Percentiles rank a stretch among this genome's conserved stretches.
Evolutionary conservation across 2,888 invertebrate species (phyloP).

Genomic region (Homarus gammarus): DNA sequence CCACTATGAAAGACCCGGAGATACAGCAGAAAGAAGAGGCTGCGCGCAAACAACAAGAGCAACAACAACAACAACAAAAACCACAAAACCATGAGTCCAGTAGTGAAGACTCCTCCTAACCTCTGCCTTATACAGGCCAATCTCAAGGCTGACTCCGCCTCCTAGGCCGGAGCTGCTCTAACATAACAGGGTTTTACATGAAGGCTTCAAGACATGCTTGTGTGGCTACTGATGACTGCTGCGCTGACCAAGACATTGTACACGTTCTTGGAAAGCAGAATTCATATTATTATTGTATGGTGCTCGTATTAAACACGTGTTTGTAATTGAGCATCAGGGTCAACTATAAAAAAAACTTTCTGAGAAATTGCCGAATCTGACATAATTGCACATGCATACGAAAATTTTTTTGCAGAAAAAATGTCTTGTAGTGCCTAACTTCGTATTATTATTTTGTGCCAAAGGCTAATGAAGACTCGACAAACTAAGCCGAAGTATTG

Average conservation of each 20-base stretch:
- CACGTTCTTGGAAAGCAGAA: constrained; percentile 1
- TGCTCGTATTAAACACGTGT: constrained; percentile 7
- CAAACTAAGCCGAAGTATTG: background rate
- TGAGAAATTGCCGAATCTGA: constrained; percentile 15
- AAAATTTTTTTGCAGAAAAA: constrained; percentile 20
- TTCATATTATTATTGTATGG: background rate
- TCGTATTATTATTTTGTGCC: constrained; percentile 69
- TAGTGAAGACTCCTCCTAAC: constrained; percentile 72
- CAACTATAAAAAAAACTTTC: constrained; percentile 20
- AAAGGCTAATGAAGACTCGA: constrained; percentile 43
- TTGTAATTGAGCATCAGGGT: background rate
- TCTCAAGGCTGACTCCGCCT: constrained; percentile 1
- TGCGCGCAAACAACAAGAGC: constrained; percentile 54
- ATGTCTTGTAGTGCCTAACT: constrained; percentile 65
- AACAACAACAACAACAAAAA: constrained; percentile 43
- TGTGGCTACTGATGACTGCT: background rate
- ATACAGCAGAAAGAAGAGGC: constrained; percentile 53
- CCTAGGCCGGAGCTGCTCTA: constrained; percentile 9
- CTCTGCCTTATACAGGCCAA: background rate
- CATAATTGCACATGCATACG: constrained; percentile 10
- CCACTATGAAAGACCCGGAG: constrained; percentile 79
- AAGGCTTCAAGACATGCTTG: background rate
- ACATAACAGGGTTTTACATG: constrained; percentile 24
- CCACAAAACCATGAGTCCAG: constrained; percentile 51
- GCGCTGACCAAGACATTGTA: background rate